phyloP scores from a whole-genome alignment of 2,888 invertebrate species.

The Hypomecis punctinalis region DNA sequence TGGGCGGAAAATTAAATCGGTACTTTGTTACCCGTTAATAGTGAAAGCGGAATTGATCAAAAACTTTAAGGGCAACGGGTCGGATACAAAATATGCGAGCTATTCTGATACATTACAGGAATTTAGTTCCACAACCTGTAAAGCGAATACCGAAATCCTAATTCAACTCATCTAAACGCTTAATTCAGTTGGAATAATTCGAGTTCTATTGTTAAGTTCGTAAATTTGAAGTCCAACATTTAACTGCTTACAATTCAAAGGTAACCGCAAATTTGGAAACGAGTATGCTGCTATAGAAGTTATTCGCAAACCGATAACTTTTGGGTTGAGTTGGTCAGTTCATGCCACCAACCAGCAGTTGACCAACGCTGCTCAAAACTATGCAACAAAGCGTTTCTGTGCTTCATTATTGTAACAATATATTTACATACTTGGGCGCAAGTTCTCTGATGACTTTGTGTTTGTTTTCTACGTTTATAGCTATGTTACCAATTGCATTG shows the following conservation, averaged over 20 bases:
- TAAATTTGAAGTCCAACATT: conserved; percentile 81
- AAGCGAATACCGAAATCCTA: conserved; percentile 77
- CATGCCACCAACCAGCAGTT: conserved; percentile 57
- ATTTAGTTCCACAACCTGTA: conserved; percentile 75
- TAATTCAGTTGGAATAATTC: conserved; percentile 82
- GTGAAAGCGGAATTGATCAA: conserved; percentile 44
- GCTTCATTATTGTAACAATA: conserved; percentile 57
- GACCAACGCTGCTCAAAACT: conserved; percentile 63
- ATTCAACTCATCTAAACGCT: conserved; percentile 77
- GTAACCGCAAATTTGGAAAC: conserved; percentile 82
- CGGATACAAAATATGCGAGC: conserved; percentile 62
- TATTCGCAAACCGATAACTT: conserved; percentile 83
- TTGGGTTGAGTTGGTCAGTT: conserved; percentile 71
- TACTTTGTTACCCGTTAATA: conserved; percentile 22
- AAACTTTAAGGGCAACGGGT: conserved; percentile 53
- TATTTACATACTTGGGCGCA: conserved; percentile 43
- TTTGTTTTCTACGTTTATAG: not conserved
- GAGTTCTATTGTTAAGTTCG: conserved; percentile 82
- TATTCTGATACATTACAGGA: conserved; percentile 68
- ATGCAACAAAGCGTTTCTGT: conserved; percentile 70
- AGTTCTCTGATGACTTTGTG: not conserved
- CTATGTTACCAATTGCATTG: no score
- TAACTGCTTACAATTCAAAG: conserved; percentile 84
- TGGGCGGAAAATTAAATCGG: not conserved
- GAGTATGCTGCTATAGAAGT: conserved; percentile 78